Conservation (phyloP, 2,888 invertebrate genomes). For the Cyaniris semiargus region DNA sequence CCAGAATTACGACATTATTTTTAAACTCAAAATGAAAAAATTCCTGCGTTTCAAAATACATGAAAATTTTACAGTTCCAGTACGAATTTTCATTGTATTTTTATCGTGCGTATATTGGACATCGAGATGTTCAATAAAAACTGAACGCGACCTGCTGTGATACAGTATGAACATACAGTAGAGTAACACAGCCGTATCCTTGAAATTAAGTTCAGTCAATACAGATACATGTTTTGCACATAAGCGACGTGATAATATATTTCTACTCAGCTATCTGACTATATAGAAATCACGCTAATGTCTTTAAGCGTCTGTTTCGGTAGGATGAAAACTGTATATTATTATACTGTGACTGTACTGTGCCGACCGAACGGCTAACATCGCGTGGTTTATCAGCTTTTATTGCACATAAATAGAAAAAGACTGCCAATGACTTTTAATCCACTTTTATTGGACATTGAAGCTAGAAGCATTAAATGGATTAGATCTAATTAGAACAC, state of each 20-base stretch:
- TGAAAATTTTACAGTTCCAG: not conserved
- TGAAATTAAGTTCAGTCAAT: not conserved
- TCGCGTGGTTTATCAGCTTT: not conserved
- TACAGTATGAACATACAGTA: not conserved
- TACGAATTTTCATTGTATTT: not conserved
- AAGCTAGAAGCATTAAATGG: too few species aligned
- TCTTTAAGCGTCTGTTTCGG: not conserved
- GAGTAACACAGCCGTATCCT: not conserved
- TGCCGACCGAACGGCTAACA: not conserved
- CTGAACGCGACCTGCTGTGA: not conserved
- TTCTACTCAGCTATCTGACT: too few species aligned
- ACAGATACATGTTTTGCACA: not conserved
- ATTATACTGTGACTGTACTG: not conserved
- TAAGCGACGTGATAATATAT: too few species aligned
- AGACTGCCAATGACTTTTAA: not conserved
- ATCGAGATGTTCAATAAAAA: slow-evolving; percentile 1
- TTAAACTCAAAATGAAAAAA: not conserved
- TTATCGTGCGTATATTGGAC: not conserved
- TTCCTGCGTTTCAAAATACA: not conserved
- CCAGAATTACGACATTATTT: not conserved
- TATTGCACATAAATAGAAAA: not conserved
- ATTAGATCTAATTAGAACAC: too few species aligned
- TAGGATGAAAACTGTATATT: not conserved
- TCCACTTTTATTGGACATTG: not conserved
- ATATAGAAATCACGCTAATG: too few species aligned